Base-by-base conservation (phyloP, 2,113 vertebrate species). In the Gymnarchus niloticus region DNA sequence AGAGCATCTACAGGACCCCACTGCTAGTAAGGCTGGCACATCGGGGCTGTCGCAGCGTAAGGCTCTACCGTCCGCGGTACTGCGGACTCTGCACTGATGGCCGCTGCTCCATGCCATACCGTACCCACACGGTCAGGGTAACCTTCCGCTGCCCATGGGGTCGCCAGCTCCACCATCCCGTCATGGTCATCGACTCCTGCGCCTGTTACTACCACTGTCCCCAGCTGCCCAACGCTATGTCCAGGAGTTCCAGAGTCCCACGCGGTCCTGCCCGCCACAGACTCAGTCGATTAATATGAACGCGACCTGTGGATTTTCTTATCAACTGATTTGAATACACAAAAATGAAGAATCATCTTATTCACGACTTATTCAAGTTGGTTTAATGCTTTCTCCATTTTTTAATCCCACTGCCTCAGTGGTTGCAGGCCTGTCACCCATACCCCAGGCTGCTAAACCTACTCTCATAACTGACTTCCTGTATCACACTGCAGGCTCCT, bases 171-270 rank as follows among this genome's bases (percentile, higher is more conserved):
- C 90, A 33, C 48, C 88, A 90, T 65, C 82, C 91, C 0, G 92
- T 94, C 77, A 95, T 95, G 95, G 89, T 92, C 89, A 93, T 95
- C 88, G 92, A 91, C 88, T 94, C 94, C 14, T 95, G 95, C n/a
- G 87, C 84, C 37, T 95, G 95, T 84, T 93, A 95, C 80, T 85
- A 90, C 86, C 93, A 92, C 91, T 95, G 95, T 86, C 93, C 93
- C 37, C 89, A 90, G 73, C 0, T 84, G 0, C 88, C 37, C 83
- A 33, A 19, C 46, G 1, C 28, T 10, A 44, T 37, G 8, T 33
- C 52, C 23, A 9, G n/a, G 37, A 10, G 4, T 90, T 0, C 85
- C 89, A 89, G 0, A 88, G 91, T 41, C 85, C 90, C 52, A 57
- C 56, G 23, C 8, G 9, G 2, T 21, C 23, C 12, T 57, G 12